phyloP scores from a whole-genome alignment of 1,140 invertebrate genomes.

The Listronotus oregonensis region DNA sequence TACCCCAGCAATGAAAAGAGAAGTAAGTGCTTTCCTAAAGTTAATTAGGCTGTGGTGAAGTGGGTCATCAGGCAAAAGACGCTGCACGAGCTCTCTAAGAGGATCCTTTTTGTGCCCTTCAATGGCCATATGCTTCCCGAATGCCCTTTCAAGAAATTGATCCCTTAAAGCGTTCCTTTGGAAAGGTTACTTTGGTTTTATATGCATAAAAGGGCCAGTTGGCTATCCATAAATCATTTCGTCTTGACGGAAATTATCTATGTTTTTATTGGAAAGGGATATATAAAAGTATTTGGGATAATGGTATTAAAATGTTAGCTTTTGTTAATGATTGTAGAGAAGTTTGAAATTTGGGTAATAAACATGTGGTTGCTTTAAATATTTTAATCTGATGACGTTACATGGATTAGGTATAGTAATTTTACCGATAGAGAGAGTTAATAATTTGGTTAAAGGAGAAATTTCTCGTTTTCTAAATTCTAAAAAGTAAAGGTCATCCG shows the following conservation, averaged over 20 bases:
- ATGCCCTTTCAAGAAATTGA: conserved; percentile 27
- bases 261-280: not conserved
- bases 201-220: conserved; percentile 22
- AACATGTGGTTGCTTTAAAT: too few relatives aligned
- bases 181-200: conserved; percentile 27
- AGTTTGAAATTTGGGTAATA: too few relatives aligned
- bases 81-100: conserved; percentile 15
- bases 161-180: conserved; percentile 18
- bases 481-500: too few relatives aligned
- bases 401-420: too few relatives aligned
- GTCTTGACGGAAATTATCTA: conserved; percentile 21
- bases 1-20: conserved; percentile 2
- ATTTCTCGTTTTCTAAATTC: too few relatives aligned
- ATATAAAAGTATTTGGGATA: not conserved
- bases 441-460: too few relatives aligned
- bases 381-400: too few relatives aligned
- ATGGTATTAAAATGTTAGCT: conserved; percentile 5
- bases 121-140: conserved; percentile 15
- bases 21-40: conserved; percentile 11
- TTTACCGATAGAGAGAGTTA: too few relatives aligned
- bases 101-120: conserved; percentile 19
- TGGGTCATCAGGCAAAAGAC: conserved; percentile 22
- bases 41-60: conserved; percentile 31
- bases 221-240: conserved; percentile 21
- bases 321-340: not conserved